These are phyloP conservation scores for Sceloporus tristichus DNA, from an alignment of 2,113 vertebrate genomes.

Conservation along the genomic window DNA sequence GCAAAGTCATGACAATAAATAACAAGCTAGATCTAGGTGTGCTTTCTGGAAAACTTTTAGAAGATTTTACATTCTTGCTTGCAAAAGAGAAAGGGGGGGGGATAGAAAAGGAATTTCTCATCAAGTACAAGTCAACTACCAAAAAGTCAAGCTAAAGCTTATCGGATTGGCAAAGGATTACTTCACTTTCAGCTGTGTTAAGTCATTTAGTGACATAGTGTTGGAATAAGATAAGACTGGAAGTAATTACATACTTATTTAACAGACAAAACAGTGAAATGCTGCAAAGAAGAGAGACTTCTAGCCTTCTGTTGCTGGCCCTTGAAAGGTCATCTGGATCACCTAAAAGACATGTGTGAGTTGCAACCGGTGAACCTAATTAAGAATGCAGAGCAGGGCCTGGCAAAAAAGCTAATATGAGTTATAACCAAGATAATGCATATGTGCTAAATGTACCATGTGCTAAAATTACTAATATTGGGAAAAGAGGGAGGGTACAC, in stretches of 20 bases:
- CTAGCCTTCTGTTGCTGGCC: constrained; percentile 70
- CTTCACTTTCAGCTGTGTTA: constrained; percentile 67
- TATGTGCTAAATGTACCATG: constrained; percentile 54
- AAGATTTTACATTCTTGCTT: background rate
- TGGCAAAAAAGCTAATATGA: constrained; percentile 55
- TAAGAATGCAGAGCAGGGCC: constrained; percentile 56
- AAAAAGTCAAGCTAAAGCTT: constrained; percentile 70
- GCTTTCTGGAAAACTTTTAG: background rate
- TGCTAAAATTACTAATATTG: constrained; percentile 36
- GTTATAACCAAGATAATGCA: constrained; percentile 52
- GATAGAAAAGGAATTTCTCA: constrained; percentile 44
- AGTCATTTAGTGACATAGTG: constrained; percentile 73
- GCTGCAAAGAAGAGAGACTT: constrained; percentile 32
- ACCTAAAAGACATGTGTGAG: constrained; percentile 72
- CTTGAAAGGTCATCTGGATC: constrained; percentile 74
- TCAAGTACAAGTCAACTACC: constrained; percentile 60
- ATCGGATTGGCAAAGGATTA: constrained; percentile 71
- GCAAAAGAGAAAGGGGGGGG: background rate
- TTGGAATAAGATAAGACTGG: constrained; percentile 74
- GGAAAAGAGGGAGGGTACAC: background rate
- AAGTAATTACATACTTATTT: constrained; percentile 77
- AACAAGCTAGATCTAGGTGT: background rate
- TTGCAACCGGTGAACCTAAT: constrained; percentile 69
- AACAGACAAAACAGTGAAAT: constrained; percentile 73
- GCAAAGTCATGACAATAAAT: background rate